Conservation (phyloP, 2,888 invertebrate genomes). For the Heteromurus nitidus region DNA sequence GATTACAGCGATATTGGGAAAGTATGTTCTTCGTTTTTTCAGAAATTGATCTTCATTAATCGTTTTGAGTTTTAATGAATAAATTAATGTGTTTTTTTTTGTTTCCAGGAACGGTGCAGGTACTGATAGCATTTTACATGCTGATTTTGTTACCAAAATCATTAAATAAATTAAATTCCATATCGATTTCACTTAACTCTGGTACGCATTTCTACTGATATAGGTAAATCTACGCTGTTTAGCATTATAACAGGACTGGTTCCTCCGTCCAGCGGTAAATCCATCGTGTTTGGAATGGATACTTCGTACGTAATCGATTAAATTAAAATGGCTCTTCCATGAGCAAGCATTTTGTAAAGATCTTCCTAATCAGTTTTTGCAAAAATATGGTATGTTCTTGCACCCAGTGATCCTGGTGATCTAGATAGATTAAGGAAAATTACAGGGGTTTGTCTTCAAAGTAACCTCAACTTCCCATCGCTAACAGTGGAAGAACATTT, state of each 20-base stretch:
- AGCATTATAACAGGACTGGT: conserved; percentile 90
- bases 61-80: neutral
- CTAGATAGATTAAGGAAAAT: conserved; percentile 86
- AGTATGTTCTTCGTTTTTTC: conserved; percentile 35
- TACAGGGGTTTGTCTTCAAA: conserved; percentile 92
- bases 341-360: neutral
- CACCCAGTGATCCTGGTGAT: conserved; percentile 82
- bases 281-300: conserved; percentile 85
- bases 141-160: conserved; percentile 5
- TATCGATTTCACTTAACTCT: no score
- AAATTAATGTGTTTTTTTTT: conserved; percentile 1
- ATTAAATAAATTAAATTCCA: conserved; percentile 77
- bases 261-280: conserved; percentile 84
- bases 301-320: conserved; percentile 79
- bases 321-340: conserved; percentile 7
- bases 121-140: neutral
- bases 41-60: no score
- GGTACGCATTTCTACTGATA: no score
- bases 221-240: conserved; percentile 89
- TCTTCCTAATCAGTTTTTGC: neutral
- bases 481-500: conserved; percentile 88
- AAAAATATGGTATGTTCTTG: neutral
- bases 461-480: conserved; percentile 87
- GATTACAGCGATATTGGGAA: conserved; percentile 88
- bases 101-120: conserved; percentile 48